Base-by-base conservation (phyloP, 1,140 invertebrate genomes). In the Coptotermes formosanus region DNA sequence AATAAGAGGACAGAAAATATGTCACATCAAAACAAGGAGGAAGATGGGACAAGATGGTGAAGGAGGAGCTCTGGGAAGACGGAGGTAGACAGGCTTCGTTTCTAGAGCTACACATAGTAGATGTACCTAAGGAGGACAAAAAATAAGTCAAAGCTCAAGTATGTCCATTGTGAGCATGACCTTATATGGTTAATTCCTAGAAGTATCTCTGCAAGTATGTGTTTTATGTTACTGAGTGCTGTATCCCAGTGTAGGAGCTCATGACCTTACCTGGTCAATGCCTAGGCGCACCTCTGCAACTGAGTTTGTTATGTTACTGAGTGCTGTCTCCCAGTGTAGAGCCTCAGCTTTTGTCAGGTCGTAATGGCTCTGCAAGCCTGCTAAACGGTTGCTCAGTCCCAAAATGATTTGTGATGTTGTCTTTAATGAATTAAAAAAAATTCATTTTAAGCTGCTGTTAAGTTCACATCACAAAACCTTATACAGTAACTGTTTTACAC, bases 301-400 rank as follows among this genome's bases (percentile, higher is more conserved):
- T 14, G 86, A 87, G 9, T 88, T 87, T 88, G 91, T 91, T 85
- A 91, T 89, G 81, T 86, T 86, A 23, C 89, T 87, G 0, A 92
- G 88, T 6, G 89, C 88, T 0, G 85, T 88, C 86, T 92, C 90
- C 91, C 90, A 92, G 64, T 89, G 90, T 3, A 90, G 30, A 23
- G 90, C 88, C 2, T 88, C 84, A 23, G 85, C 86, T 83, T 90
- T 90, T 3, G 89, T 89, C 19, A 44, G 86, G 59, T 90, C 89
- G 45, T 90, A 90, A 83, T 89, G 86, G 19, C 86, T 87, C 86
- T 91, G 90, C 12, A 91, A 86, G 52, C 88, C 86, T 14, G 89
- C 89, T 64, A 91, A 86, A 87, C 89, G 88, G 84, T 90, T 91
- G 82, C 91, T 91, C 83, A 92, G 85, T 21, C 88, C 89, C 87